These are phyloP conservation scores for Anas capensis DNA, from an alignment of 2,797 vertebrate species.

Conservation along the genomic window DNA sequence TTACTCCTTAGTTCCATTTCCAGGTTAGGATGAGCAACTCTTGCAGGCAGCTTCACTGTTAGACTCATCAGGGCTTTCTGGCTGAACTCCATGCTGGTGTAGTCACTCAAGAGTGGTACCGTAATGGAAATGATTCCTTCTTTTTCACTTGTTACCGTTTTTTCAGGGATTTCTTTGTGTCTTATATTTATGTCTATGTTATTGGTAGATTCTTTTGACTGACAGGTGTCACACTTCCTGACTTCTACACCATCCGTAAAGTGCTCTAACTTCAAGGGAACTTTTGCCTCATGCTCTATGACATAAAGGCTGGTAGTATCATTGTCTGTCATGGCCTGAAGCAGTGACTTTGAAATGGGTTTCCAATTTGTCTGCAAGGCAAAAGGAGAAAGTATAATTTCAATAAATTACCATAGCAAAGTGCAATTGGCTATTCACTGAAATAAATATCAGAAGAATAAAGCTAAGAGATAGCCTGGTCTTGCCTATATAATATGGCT, in stretches of 20 bases:
- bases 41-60: neutral
- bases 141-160: neutral
- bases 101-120: slow-evolving; percentile 72
- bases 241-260: neutral
- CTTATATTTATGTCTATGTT: neutral
- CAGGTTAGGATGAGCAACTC: neutral
- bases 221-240: neutral
- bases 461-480: neutral
- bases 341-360: neutral
- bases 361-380: slow-evolving; percentile 28
- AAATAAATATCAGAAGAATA: neutral
- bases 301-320: slow-evolving; percentile 77
- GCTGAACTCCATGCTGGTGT: slow-evolving; percentile 86
- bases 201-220: neutral
- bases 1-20: slow-evolving; percentile 13
- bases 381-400: neutral
- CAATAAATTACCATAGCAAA: neutral
- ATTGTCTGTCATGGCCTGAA: slow-evolving; percentile 57
- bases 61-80: slow-evolving; percentile 71
- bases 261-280: neutral
- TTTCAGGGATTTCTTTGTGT: neutral
- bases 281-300: slow-evolving; percentile 63
- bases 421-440: neutral
- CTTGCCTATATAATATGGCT: neutral
- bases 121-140: neutral